These are phyloP conservation scores for Hypotaenidia philippensis DNA, from an alignment of 2,797 vertebrate species.

Conservation along the genomic window DNA sequence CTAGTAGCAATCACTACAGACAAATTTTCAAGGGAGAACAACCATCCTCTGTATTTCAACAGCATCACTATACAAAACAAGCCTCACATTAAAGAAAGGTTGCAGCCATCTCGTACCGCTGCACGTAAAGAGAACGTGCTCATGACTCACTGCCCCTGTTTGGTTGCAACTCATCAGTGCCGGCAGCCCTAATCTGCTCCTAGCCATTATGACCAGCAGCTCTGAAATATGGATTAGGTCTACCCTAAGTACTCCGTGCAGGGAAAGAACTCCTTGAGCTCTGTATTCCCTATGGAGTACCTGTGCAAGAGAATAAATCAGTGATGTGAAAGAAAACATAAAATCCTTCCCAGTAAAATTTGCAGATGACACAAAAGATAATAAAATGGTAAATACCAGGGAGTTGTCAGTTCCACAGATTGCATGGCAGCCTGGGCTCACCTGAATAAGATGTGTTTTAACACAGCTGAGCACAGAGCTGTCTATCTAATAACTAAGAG, in stretches of 20 bases:
- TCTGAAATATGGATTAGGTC: slow-evolving; percentile 66
- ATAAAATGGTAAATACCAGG: slow-evolving; percentile 58
- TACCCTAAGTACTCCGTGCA: background rate
- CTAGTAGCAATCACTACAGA: background rate
- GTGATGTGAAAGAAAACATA: slow-evolving; percentile 62
- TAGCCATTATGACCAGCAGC: slow-evolving; percentile 46
- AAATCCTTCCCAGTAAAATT: slow-evolving; percentile 67
- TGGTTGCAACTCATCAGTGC: slow-evolving; percentile 51
- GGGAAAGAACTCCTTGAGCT: slow-evolving; percentile 34
- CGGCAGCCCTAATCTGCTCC: slow-evolving; percentile 53
- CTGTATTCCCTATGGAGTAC: slow-evolving; percentile 40
- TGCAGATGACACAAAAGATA: slow-evolving; percentile 70
- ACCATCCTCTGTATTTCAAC: background rate
- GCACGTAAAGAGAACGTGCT: background rate
- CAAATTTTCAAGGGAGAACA: background rate
- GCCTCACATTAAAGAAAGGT: background rate
- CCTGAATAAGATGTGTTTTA: slow-evolving; percentile 64
- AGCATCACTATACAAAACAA: background rate
- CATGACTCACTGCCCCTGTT: slow-evolving; percentile 42
- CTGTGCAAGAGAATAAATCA: slow-evolving; percentile 54
- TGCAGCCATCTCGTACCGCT: background rate
- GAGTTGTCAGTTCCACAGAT: slow-evolving; percentile 61
- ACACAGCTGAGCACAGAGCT: slow-evolving; percentile 53
- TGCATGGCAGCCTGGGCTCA: slow-evolving; percentile 33
- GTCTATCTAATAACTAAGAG: slow-evolving; percentile 45